Conservation (phyloP, 2,113 vertebrate genomes). For the Oncorhynchus masou region DNA sequence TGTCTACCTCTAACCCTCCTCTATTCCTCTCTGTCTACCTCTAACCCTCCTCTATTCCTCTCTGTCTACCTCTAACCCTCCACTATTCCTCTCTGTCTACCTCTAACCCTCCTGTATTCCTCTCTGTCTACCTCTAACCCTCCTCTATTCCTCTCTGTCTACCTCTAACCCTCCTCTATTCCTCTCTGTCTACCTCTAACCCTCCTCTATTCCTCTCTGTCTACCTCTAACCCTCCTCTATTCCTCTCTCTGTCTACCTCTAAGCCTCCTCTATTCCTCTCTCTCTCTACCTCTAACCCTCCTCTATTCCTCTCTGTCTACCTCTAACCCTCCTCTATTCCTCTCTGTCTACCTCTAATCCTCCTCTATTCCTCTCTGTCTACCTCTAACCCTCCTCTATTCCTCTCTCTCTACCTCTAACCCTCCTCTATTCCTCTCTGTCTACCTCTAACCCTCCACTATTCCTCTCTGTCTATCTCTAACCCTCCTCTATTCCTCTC, state of each 20-base stretch:
- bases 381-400: too few species aligned
- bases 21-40: too few species aligned
- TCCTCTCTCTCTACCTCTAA: too few species aligned
- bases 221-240: too few species aligned
- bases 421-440: too few species aligned
- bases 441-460: too few species aligned
- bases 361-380: too few species aligned
- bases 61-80: background rate
- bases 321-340: conserved; percentile 5
- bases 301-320: background rate
- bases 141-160: background rate
- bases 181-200: too few species aligned
- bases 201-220: too few species aligned
- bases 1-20: background rate
- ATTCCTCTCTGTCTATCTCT: background rate
- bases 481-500: background rate
- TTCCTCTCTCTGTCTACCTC: background rate
- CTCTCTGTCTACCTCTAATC: background rate
- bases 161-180: background rate
- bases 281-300: background rate
- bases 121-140: conserved; percentile 16
- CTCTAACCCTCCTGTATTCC: background rate
- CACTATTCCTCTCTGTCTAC: background rate
- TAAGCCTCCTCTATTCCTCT: background rate
- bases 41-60: background rate